A percentile compares a stretch with the other conserved stretches of the same genome.
phyloP scores from a whole-genome alignment of 2,797 vertebrate genomes.

The Chaenodraco wilsoni region DNA sequence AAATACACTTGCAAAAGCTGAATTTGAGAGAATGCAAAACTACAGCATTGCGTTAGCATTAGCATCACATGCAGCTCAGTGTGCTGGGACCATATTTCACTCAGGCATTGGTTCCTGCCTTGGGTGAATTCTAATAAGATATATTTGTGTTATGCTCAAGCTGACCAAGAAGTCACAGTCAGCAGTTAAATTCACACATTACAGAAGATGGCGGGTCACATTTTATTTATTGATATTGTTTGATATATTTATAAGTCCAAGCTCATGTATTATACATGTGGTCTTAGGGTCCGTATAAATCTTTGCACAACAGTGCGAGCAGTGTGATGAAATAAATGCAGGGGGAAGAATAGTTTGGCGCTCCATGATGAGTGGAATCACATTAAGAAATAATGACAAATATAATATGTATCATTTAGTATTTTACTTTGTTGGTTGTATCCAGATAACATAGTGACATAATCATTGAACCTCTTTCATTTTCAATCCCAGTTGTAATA shows the following conservation, averaged over 20 bases:
- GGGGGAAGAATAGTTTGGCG: constrained; percentile 2
- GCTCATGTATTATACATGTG: constrained; percentile 68
- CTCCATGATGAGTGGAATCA: constrained; percentile 11
- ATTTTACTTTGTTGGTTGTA: background rate
- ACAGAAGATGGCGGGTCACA: constrained; percentile 40
- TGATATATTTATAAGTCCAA: constrained; percentile 70
- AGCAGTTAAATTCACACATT: constrained; percentile 70
- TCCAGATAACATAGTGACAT: background rate
- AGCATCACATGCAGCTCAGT: constrained; percentile 4
- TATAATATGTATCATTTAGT: constrained; percentile 1
- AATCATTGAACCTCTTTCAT: constrained; percentile 7
- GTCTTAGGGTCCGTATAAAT: constrained; percentile 65
- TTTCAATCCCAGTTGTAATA: constrained; percentile 31
- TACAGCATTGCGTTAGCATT: background rate
- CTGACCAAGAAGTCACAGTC: constrained; percentile 58
- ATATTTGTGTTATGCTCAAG: constrained; percentile 36
- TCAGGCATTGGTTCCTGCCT: constrained; percentile 26
- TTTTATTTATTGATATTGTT: constrained; percentile 75
- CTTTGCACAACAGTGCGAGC: constrained; percentile 53
- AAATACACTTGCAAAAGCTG: background rate
- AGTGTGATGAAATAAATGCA: constrained; percentile 38
- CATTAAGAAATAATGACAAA: constrained; percentile 40
- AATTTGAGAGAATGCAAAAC: background rate
- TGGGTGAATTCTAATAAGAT: constrained; percentile 40
- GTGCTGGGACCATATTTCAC: constrained; percentile 37